Evolutionary conservation across 2,113 vertebrate genomes (phyloP).

Genomic region (Otus sunia): DNA sequence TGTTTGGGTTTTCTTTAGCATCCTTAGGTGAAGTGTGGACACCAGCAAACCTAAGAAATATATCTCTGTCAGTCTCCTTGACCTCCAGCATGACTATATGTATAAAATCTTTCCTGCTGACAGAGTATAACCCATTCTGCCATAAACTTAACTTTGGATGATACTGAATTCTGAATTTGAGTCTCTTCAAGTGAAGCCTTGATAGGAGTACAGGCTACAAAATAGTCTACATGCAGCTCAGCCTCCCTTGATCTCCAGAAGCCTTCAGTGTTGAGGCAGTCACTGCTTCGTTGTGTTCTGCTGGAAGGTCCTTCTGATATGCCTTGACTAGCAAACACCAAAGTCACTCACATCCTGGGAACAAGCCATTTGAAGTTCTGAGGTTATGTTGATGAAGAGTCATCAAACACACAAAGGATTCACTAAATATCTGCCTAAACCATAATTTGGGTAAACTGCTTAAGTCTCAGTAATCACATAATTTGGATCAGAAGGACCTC

Average conservation of each 20-base stretch:
- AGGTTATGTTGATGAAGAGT: neutral
- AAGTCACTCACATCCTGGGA: neutral
- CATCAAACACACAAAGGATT: neutral
- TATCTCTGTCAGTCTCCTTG: neutral
- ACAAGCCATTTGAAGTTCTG: neutral
- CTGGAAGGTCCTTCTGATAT: no score
- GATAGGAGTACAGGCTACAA: neutral
- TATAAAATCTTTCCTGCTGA: neutral
- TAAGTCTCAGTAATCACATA: neutral
- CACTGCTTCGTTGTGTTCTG: neutral
- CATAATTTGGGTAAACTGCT: neutral
- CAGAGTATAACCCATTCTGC: neutral
- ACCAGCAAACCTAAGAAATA: neutral
- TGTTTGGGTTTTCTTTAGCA: neutral
- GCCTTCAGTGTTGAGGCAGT: neutral
- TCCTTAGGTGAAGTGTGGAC: neutral
- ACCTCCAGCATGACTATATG: neutral
- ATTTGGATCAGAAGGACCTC: neutral
- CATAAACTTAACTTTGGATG: neutral
- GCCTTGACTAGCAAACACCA: neutral
- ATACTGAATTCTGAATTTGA: neutral
- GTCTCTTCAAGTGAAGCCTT: neutral
- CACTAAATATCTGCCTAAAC: neutral
- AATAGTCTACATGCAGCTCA: neutral
- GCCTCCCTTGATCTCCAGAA: neutral